These are phyloP conservation scores for Pitta sordida DNA, from an alignment of 2,113 vertebrate genomes.

Conservation along the genomic window DNA sequence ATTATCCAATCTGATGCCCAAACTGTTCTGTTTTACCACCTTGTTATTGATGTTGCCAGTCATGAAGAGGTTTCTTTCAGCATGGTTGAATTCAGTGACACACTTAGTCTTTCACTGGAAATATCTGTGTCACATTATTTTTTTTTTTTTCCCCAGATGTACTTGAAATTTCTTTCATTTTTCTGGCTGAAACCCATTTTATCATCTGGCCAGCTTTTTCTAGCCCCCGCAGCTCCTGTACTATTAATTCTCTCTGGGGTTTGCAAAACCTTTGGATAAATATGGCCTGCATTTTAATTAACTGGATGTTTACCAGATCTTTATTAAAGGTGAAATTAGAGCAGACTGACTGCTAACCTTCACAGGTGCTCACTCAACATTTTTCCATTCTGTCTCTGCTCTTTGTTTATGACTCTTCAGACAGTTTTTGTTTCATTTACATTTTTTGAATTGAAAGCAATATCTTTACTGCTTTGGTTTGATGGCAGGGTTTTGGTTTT, in stretches of 20 bases:
- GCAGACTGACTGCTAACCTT: neutral
- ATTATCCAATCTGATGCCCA: neutral
- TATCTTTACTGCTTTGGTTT: neutral
- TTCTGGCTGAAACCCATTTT: neutral
- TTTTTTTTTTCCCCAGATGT: conserved; percentile 9
- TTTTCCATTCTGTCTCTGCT: neutral
- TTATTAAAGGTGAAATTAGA: conserved; percentile 19
- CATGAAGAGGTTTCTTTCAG: conserved; percentile 25
- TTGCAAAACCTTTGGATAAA: neutral
- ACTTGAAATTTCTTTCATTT: neutral
- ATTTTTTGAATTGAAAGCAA: neutral
- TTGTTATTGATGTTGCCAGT: conserved; percentile 40
- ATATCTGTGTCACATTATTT: conserved; percentile 12
- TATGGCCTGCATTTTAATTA: conserved; percentile 1
- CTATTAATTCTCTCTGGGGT: neutral
- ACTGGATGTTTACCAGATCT: neutral
- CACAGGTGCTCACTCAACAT: neutral
- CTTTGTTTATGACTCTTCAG: neutral
- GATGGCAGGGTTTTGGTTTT: neutral
- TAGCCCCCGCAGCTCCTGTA: neutral
- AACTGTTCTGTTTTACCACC: conserved; percentile 30
- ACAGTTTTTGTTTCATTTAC: neutral
- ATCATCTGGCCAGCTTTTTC: neutral
- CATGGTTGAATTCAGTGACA: conserved; percentile 1
- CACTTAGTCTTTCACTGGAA: conserved; percentile 17